These are phyloP conservation scores for Ephydatia muelleri DNA, from an alignment of 37 sponge, comb jelly and placozoan genomes.

Conservation along the genomic window DNA sequence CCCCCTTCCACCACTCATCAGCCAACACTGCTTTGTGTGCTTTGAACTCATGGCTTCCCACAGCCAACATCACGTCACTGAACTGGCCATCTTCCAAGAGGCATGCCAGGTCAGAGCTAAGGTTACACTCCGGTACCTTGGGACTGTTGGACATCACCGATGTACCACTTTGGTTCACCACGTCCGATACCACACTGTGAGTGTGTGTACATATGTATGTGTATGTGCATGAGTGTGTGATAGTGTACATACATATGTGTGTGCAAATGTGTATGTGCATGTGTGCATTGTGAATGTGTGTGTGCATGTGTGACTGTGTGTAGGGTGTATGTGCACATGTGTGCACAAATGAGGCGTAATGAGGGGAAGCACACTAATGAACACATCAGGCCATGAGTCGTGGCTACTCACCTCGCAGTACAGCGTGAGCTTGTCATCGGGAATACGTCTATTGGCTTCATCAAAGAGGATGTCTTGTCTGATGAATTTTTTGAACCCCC, in stretches of 20 bases:
- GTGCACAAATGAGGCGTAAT: too few relatives aligned
- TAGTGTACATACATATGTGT: too few relatives aligned
- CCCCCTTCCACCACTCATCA: too few relatives aligned
- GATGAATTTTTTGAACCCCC: slow-evolving; percentile 99
- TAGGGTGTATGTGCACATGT: slow-evolving; percentile 32
- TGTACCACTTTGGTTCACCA: slow-evolving; percentile 59
- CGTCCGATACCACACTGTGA: slow-evolving; percentile 88
- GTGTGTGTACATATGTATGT: slow-evolving; percentile 55
- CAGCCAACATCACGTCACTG: slow-evolving; percentile 82
- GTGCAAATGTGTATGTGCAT: too few relatives aligned
- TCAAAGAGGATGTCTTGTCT: slow-evolving; percentile 96
- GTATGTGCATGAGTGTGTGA: slow-evolving; percentile 61
- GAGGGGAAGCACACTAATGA: not conserved
- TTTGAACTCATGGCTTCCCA: slow-evolving; percentile 74
- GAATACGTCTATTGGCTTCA: slow-evolving; percentile 92
- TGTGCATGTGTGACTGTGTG: too few relatives aligned
- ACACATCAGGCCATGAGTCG: too few relatives aligned
- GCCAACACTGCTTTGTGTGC: slow-evolving; percentile 90
- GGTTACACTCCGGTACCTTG: slow-evolving; percentile 70
- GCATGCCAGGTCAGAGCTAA: slow-evolving; percentile 62
- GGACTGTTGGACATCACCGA: slow-evolving; percentile 35
- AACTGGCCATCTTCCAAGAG: slow-evolving; percentile 60
- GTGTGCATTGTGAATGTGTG: too few relatives aligned
- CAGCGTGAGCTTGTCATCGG: slow-evolving; percentile 94
- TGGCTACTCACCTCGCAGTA: slow-evolving; percentile 92